Evolutionary conservation across 2,888 invertebrate species (phyloP), one percentile per base, ranked within the genome.

Genomic region (Chloroclysta siterata): DNA sequence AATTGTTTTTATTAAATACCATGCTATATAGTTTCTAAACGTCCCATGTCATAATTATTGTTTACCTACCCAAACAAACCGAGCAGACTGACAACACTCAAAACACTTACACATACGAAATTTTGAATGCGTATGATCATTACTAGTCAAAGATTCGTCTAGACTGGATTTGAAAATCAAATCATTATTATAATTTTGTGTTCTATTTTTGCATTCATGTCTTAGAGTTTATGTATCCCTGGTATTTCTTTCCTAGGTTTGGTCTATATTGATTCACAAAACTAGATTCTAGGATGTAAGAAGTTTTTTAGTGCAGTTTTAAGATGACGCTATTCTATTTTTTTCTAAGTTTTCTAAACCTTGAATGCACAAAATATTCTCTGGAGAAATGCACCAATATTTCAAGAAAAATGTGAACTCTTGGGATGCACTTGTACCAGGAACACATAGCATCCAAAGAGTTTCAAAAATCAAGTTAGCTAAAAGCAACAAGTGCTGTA

Each of bases 371-470:
- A 33, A 33, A 33, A 7, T 33, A 7, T 33, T 33, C 33, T 33
- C 8, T 33, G 22, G 22, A 33, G 33, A 33, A 8, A 33, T 33
- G 8, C 6, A 33, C 33, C 33, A 11, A 39, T 11, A 39, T 2
- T 2, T 36, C 10, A 36, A 36, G 10, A 46, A 22, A 22, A 28
- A 48, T 28, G 2, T 28, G 48, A 5, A 28, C 17, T 48, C 13
- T n/a, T 28, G 10, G 28, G 28, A 6, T 48, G 53, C n/a, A 52
- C n/a, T 53, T 28, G 22, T 53, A 53, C 53, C 41, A 53, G 53
- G 53, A 7, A 14, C 22, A 14, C 42, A 53, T 48, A 48, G 8
- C n/a, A 28, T n/a, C 5, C 1, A 28, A 48, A 28, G 48, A 28
- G 22, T 22, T 47, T 46, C 22, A 15, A 10, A 10, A 15, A 46